These are phyloP conservation scores for Chiroxiphia lanceolata DNA, from an alignment of 2,797 vertebrate species.

Conservation along the genomic window DNA sequence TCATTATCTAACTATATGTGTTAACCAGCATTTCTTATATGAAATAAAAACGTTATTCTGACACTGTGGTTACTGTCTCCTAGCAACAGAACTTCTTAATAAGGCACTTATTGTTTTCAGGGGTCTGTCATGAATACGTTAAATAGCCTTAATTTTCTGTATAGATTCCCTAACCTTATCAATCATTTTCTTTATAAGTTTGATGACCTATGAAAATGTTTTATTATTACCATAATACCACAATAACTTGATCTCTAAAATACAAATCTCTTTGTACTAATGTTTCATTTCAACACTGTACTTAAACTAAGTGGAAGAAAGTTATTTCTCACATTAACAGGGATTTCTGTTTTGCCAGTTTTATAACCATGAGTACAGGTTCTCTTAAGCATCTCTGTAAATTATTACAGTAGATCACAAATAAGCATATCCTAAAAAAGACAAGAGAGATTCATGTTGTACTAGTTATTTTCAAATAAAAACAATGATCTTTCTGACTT, in stretches of 20 bases:
- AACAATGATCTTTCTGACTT: not conserved
- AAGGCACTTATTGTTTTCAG: conserved; percentile 43
- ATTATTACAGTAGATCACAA: not conserved
- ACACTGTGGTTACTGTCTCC: conserved; percentile 37
- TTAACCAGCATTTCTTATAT: conserved; percentile 19
- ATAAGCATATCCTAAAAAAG: not conserved
- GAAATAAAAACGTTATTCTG: conserved; percentile 51
- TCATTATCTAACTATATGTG: conserved; percentile 22
- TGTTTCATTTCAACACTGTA: not conserved
- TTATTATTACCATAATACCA: not conserved
- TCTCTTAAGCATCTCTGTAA: not conserved
- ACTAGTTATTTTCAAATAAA: not conserved
- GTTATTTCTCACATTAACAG: not conserved
- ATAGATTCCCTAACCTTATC: not conserved
- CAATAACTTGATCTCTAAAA: not conserved
- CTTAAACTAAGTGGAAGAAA: not conserved
- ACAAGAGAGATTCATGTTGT: not conserved
- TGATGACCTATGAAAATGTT: not conserved
- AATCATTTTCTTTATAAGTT: not conserved
- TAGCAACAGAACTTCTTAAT: conserved; percentile 59
- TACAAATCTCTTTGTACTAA: not conserved
- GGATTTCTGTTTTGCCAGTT: not conserved
- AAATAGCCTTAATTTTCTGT: conserved; percentile 23
- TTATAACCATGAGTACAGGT: not conserved
- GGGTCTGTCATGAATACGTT: conserved; percentile 33